Evolutionary conservation across 2,888 invertebrate genomes (phyloP).

Genomic region (Drosophila macrospina): DNA sequence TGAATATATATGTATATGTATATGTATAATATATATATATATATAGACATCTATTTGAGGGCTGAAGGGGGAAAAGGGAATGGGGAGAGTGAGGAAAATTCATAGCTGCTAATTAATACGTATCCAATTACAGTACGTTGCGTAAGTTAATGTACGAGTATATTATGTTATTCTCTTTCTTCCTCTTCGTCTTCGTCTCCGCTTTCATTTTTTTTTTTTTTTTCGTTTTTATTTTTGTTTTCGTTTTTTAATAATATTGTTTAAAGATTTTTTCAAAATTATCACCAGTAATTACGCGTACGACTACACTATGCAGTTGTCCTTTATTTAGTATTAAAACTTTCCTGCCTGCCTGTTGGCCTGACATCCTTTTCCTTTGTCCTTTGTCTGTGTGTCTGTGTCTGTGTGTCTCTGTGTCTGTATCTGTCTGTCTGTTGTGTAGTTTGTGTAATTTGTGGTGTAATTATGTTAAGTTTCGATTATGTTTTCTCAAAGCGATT

Average conservation of each 20-base stretch:
- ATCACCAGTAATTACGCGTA: conserved; percentile 84
- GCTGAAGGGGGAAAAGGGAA: conserved; percentile 10
- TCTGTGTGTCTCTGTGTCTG: conserved; percentile 27
- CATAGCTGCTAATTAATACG: conserved; percentile 64
- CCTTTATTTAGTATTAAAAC: conserved; percentile 62
- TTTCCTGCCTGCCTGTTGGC: conserved; percentile 38
- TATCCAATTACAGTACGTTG: conserved; percentile 40
- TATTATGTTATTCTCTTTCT: conserved; percentile 39
- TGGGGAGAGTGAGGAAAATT: conserved; percentile 41
- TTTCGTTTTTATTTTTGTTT: conserved; percentile 44
- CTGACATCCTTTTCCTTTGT: conserved; percentile 38
- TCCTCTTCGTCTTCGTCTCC: conserved; percentile 17
- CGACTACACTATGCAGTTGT: conserved; percentile 82
- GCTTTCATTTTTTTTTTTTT: conserved; percentile 33
- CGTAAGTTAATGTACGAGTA: conserved; percentile 43
- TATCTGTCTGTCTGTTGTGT: conserved; percentile 45
- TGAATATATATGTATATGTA: conserved; percentile 48
- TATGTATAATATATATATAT: conserved; percentile 46
- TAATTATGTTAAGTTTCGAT: conserved; percentile 71
- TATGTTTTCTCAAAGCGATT: conserved; percentile 57
- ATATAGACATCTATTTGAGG: conserved; percentile 76
- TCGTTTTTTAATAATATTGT: conserved; percentile 44
- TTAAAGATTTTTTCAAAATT: conserved; percentile 79
- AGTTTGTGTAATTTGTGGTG: conserved; percentile 78
- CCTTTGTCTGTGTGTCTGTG: conserved; percentile 51